A percentile compares a stretch with the other conserved stretches of the same genome.
phyloP scores from a whole-genome alignment of 2,113 vertebrate species.

The Centropus bengalensis region DNA sequence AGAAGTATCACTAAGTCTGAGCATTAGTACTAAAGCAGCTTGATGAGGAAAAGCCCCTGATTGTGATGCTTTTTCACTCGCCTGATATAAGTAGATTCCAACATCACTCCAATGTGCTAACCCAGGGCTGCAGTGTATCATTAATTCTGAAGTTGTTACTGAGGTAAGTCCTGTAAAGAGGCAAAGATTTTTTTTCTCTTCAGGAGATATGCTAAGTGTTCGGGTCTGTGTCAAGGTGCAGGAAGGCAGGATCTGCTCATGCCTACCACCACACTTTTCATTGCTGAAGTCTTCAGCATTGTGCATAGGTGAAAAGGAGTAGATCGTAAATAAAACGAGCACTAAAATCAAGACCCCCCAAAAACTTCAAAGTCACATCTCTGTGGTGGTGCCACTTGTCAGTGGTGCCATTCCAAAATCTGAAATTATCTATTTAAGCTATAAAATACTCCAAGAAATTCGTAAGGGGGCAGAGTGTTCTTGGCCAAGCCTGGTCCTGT shows the following conservation, averaged over 20 bases:
- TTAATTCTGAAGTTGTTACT: background rate
- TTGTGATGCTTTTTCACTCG: background rate
- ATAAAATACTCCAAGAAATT: background rate
- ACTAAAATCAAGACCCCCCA: too few relatives aligned
- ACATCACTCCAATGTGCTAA: background rate
- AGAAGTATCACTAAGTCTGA: background rate
- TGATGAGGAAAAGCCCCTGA: background rate
- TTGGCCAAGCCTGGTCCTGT: background rate
- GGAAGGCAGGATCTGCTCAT: background rate
- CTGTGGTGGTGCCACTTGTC: background rate
- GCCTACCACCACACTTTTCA: background rate
- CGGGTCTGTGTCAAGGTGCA: background rate
- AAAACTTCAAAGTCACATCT: background rate
- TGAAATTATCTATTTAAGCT: background rate
- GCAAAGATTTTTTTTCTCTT: background rate
- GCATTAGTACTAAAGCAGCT: background rate
- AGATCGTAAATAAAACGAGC: background rate
- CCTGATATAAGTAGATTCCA: background rate
- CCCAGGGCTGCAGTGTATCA: background rate
- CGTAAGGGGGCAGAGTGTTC: fast-evolving
- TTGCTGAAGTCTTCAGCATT: background rate
- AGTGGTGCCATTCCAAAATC: background rate
- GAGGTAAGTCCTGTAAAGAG: background rate
- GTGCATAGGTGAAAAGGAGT: background rate
- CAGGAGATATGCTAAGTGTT: background rate